Conservation (phyloP, 2,113 vertebrate species). For the Otis tarda region DNA sequence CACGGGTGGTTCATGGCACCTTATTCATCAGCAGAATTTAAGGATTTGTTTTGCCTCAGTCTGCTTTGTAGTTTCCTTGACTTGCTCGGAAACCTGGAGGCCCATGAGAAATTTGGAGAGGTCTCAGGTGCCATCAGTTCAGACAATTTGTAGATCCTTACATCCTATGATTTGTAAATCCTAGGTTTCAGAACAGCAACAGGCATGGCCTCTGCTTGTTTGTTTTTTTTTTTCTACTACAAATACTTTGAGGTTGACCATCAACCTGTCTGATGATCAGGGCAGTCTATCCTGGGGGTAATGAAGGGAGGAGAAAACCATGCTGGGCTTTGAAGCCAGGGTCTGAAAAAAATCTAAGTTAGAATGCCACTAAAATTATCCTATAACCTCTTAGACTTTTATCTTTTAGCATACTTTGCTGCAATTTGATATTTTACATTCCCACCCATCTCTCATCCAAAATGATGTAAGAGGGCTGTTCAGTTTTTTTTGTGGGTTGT, state of each 20-base stretch:
- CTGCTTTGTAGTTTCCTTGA: not conserved
- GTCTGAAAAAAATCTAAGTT: not conserved
- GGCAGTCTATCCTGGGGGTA: not conserved
- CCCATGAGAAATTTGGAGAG: not conserved
- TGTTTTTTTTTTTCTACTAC: not conserved
- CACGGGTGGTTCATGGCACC: not conserved
- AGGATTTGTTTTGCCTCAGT: not conserved
- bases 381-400: not conserved
- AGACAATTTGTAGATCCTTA: not conserved
- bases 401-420: not conserved
- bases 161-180: not conserved
- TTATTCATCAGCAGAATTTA: not conserved
- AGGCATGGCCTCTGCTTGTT: not conserved
- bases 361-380: not conserved
- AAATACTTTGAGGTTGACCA: not conserved
- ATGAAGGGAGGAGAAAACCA: not conserved
- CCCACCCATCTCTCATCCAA: not conserved
- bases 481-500: not conserved
- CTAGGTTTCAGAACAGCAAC: not conserved
- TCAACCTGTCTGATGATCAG: not conserved
- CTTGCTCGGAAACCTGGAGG: not conserved
- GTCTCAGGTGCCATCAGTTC: not conserved
- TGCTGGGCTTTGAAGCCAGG: not conserved
- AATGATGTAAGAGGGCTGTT: not conserved
- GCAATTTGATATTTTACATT: not conserved